Percentiles rank a stretch among this genome's conserved stretches.
These are phyloP conservation scores for Sinopyrophorus schimmeli DNA, from an alignment of 2,888 invertebrate genomes.

Conservation along the genomic window DNA sequence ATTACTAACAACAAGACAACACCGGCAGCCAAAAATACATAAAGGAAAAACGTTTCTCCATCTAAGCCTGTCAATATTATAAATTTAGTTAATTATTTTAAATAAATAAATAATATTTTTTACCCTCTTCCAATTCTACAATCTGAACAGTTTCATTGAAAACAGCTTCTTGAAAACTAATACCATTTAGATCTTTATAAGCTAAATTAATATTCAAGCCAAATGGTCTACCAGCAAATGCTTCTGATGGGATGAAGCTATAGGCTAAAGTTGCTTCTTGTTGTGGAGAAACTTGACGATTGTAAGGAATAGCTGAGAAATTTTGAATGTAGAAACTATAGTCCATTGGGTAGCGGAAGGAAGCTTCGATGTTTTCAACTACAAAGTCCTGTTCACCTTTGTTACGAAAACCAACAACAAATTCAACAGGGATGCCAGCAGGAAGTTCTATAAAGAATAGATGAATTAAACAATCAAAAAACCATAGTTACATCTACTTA, in stretches of 20 bases:
- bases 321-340: constrained; percentile 98
- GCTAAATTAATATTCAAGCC: constrained; percentile 91
- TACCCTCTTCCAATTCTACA: constrained; percentile 89
- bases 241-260: constrained; percentile 92
- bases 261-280: constrained; percentile 95
- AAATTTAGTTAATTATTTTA: background rate
- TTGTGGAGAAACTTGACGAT: constrained; percentile 84
- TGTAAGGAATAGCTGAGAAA: constrained; percentile 89
- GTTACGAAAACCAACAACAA: constrained; percentile 95
- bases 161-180: constrained; percentile 80
- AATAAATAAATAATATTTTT: constrained; percentile 2
- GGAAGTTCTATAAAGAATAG: constrained; percentile 71
- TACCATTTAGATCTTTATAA: constrained; percentile 79
- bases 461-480: background rate
- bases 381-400: constrained; percentile 89
- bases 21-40: constrained; percentile 90
- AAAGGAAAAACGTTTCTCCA: constrained; percentile 98
- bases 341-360: constrained; percentile 98
- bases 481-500: constrained; percentile 46
- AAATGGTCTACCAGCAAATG: constrained; percentile 96
- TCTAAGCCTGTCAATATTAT: constrained; percentile 66
- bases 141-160: constrained; percentile 98
- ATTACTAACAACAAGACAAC: constrained; percentile 84
- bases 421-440: constrained; percentile 90
- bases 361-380: constrained; percentile 93